These are phyloP conservation scores for Scaptomyza graminum DNA, from an alignment of 1,140 invertebrate genomes.

Conservation along the genomic window DNA sequence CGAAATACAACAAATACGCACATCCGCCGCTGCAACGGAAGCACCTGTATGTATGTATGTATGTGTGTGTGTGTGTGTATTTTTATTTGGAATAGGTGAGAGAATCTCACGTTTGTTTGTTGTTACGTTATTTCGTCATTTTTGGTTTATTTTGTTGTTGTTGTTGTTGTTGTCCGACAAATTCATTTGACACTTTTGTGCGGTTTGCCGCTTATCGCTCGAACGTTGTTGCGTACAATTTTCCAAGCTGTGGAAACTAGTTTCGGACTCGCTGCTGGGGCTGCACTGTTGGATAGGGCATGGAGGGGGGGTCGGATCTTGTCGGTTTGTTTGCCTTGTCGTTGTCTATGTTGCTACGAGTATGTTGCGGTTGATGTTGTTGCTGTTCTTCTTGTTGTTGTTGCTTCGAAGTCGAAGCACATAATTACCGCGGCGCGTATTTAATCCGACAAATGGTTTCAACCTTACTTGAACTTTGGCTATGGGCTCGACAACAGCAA, in stretches of 20 bases:
- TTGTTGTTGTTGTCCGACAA: conserved; percentile 54
- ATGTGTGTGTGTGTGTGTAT: not conserved
- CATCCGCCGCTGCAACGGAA: conserved; percentile 69
- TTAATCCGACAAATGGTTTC: conserved; percentile 82
- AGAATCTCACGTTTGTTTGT: conserved; percentile 49
- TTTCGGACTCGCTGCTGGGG: conserved; percentile 58
- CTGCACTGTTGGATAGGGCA: conserved; percentile 18
- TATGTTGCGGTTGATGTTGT: conserved; percentile 20
- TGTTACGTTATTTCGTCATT: conserved; percentile 24
- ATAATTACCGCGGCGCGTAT: conserved; percentile 81
- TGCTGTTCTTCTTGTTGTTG: conserved; percentile 33
- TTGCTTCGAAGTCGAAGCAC: conserved; percentile 63
- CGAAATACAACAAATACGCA: conserved; percentile 73
- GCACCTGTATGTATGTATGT: conserved; percentile 62
- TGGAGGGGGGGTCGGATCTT: conserved; percentile 45
- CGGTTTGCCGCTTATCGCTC: conserved; percentile 62
- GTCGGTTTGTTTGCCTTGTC: conserved; percentile 72
- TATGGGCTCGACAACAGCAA: conserved; percentile 54
- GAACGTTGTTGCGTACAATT: conserved; percentile 41
- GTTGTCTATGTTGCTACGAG: conserved; percentile 59
- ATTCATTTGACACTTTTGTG: conserved; percentile 78
- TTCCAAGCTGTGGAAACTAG: conserved; percentile 57
- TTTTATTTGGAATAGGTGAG: not conserved
- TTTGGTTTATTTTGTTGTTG: conserved; percentile 38
- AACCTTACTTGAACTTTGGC: conserved; percentile 81